These are phyloP conservation scores for Dendroctonus valens DNA, from an alignment of 1,140 invertebrate species.

Conservation along the genomic window DNA sequence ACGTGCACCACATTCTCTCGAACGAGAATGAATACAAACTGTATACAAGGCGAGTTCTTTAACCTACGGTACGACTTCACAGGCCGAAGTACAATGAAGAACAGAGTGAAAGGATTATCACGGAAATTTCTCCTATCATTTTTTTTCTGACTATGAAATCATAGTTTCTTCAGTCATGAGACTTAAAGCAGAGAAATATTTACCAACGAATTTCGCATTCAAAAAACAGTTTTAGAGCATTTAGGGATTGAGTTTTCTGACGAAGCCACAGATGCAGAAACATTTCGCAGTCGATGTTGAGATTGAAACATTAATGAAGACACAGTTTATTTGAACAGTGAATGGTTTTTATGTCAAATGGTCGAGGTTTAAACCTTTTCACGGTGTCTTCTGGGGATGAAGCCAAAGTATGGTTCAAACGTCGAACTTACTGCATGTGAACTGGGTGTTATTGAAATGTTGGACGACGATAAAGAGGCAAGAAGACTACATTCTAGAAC, in stretches of 20 bases:
- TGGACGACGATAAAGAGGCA: no score
- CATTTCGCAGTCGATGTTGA: no score
- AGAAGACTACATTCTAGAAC: no score
- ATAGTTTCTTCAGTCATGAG: background rate
- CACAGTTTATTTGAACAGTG: no score
- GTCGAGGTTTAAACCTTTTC: no score
- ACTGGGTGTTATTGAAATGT: no score
- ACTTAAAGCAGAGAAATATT: background rate
- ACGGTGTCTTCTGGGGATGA: no score
- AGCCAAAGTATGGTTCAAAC: no score
- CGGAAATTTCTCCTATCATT: background rate
- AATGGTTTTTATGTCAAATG: no score
- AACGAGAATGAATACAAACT: slow-evolving; percentile 1
- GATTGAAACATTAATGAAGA: no score
- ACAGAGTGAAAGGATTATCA: background rate
- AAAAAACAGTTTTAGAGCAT: background rate
- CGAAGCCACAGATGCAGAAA: background rate
- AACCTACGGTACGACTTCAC: slow-evolving; percentile 3
- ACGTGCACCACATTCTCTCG: slow-evolving; percentile 14
- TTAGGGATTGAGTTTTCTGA: background rate
- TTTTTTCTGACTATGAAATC: background rate
- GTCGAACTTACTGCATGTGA: no score
- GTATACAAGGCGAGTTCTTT: slow-evolving; percentile 3
- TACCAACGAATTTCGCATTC: background rate
- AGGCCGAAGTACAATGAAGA: background rate